Percentiles rank a stretch among this genome's conserved stretches.
phyloP scores from a whole-genome alignment of 2,888 invertebrate species.

The Nephrotoma guestfalica region DNA sequence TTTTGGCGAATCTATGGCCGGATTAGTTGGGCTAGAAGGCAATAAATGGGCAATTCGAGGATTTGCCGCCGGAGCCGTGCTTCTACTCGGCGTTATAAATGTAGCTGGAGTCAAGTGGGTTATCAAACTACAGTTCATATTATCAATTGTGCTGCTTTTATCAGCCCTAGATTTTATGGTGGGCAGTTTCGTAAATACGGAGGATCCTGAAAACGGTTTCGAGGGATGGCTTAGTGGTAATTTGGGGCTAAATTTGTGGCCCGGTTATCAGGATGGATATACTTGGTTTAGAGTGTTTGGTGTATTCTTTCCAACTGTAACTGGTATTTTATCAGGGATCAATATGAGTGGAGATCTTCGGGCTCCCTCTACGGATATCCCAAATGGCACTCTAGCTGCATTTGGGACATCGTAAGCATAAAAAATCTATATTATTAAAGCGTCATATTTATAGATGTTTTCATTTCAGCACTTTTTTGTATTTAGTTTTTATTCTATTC shows the following conservation, averaged over 20 bases:
- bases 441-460: background rate
- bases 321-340: slow-evolving; percentile 92
- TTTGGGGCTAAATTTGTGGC: slow-evolving; percentile 65
- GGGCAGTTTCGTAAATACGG: slow-evolving; percentile 70
- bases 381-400: slow-evolving; percentile 86
- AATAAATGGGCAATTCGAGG: slow-evolving; percentile 70
- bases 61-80: slow-evolving; percentile 75
- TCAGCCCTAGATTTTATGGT: slow-evolving; percentile 89
- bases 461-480: slow-evolving; percentile 61
- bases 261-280: slow-evolving; percentile 62
- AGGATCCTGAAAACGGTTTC: slow-evolving; percentile 60
- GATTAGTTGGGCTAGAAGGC: slow-evolving; percentile 55
- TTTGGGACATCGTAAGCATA: slow-evolving; percentile 65
- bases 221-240: slow-evolving; percentile 74
- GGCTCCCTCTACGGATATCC: slow-evolving; percentile 84
- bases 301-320: slow-evolving; percentile 94
- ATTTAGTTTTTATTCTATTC: slow-evolving; percentile 78
- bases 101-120: slow-evolving; percentile 97
- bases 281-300: slow-evolving; percentile 95
- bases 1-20: slow-evolving; percentile 92
- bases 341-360: slow-evolving; percentile 96
- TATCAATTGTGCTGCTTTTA: slow-evolving; percentile 69
- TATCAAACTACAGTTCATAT: slow-evolving; percentile 81
- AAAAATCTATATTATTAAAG: background rate
- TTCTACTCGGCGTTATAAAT: slow-evolving; percentile 79